Evolutionary conservation across 2,113 vertebrate species (phyloP).

Genomic region (Eleginops maclovinus): DNA sequence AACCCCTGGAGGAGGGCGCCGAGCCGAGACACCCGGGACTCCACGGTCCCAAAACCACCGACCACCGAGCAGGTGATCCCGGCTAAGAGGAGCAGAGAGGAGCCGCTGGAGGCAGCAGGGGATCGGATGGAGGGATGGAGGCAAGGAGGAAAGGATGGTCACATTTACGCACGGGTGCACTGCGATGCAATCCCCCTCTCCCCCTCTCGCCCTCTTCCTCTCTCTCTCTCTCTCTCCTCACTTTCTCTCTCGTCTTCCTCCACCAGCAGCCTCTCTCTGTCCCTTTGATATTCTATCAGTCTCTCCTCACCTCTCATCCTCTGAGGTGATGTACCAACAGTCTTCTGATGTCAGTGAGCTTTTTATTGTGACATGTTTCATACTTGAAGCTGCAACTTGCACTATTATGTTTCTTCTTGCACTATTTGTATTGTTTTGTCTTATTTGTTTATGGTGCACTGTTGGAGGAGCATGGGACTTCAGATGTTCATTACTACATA

Average conservation of each 20-base stretch:
- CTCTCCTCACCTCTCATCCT: conserved; percentile 27
- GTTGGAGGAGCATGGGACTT: no score
- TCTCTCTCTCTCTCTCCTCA: not conserved
- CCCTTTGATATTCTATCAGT: conserved; percentile 20
- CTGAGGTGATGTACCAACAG: conserved; percentile 9
- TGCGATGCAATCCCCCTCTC: conserved; percentile 42
- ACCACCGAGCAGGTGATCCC: conserved; percentile 62
- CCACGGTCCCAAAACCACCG: conserved; percentile 67
- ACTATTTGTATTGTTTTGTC: no score
- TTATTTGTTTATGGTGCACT: no score
- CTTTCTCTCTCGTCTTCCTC: not conserved
- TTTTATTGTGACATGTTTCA: conserved; percentile 21
- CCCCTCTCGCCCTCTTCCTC: conserved; percentile 17
- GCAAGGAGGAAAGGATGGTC: conserved; percentile 55
- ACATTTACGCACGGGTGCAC: conserved; percentile 72
- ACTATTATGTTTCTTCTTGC: no score
- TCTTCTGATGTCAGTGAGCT: not conserved
- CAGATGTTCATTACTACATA: no score
- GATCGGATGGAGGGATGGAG: conserved; percentile 44
- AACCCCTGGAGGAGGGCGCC: conserved; percentile 80
- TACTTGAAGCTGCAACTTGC: conserved; percentile 19
- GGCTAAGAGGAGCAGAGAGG: conserved; percentile 36
- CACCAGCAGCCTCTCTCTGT: not conserved
- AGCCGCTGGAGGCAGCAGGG: conserved; percentile 35
- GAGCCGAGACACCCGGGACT: conserved; percentile 76